Evolutionary conservation across 2,113 vertebrate genomes (phyloP).

Genomic region (Geococcyx californianus): DNA sequence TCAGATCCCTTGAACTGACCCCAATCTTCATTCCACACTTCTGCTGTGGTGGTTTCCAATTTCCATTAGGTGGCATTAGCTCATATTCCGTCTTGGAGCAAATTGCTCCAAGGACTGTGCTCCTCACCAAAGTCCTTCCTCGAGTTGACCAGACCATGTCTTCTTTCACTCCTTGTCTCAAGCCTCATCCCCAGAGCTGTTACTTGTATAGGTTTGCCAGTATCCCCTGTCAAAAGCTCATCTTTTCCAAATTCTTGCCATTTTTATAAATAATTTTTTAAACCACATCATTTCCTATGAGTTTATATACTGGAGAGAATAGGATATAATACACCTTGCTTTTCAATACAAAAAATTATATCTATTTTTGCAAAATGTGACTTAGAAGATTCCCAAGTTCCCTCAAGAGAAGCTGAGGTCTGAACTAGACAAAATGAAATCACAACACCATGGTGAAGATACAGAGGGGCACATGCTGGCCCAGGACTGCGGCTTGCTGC

Average conservation of each 20-base stretch:
- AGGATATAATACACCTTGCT: neutral
- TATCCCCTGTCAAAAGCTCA: neutral
- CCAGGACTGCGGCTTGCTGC: neutral
- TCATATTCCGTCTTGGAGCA: neutral
- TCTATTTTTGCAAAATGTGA: neutral
- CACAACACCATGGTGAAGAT: neutral
- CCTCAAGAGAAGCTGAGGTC: neutral
- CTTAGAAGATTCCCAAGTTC: neutral
- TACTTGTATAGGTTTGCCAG: neutral
- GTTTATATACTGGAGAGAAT: neutral
- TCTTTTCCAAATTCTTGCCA: neutral
- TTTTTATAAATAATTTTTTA: neutral
- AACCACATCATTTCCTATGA: neutral
- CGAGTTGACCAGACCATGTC: rapidly evolving
- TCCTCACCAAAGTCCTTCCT: neutral
- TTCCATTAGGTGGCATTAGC: conserved; percentile 28
- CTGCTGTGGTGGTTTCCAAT: neutral
- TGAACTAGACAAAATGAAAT: neutral
- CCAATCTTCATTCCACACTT: no score
- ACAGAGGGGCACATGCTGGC: neutral
- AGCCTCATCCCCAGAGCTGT: neutral
- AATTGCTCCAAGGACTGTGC: neutral
- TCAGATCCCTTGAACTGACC: neutral
- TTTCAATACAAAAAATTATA: neutral
- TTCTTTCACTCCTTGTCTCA: neutral